These are phyloP conservation scores for Diadophis punctatus DNA, from an alignment of 2,113 vertebrate genomes.

Conservation along the genomic window DNA sequence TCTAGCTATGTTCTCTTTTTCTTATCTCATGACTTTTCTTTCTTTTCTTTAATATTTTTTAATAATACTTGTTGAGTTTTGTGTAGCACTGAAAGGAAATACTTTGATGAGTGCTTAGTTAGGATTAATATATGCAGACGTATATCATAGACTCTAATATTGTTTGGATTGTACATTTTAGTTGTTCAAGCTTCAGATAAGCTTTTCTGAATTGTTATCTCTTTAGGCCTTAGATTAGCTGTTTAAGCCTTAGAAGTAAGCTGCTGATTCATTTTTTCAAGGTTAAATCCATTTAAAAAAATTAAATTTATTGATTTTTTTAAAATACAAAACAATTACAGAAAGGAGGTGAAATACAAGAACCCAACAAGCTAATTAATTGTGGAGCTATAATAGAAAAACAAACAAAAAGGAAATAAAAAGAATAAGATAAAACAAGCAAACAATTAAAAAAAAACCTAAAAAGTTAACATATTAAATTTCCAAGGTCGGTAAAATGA, in stretches of 20 bases:
- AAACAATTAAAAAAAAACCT: not conserved
- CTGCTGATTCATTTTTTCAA: not conserved
- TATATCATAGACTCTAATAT: not conserved
- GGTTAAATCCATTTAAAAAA: not conserved
- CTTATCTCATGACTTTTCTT: not conserved
- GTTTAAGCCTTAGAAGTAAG: not conserved
- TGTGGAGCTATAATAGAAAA: not conserved
- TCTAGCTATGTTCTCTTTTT: not conserved
- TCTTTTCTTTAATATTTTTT: not conserved
- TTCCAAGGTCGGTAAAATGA: not conserved
- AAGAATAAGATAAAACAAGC: not conserved
- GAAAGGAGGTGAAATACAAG: not conserved
- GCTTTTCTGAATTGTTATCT: not conserved
- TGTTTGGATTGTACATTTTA: not conserved
- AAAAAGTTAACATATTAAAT: not conserved
- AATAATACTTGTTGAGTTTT: not conserved
- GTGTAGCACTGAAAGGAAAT: not conserved
- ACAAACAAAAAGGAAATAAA: not conserved
- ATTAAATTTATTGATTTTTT: not conserved
- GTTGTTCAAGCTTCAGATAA: not conserved
- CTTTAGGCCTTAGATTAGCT: not conserved
- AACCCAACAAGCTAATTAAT: not conserved
- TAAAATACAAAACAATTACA: not conserved
- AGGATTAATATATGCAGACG: not conserved
- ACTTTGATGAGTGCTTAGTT: not conserved